These are phyloP conservation scores for Saccostrea cuccullata DNA, from an alignment of 1,140 invertebrate species.

Conservation along the genomic window DNA sequence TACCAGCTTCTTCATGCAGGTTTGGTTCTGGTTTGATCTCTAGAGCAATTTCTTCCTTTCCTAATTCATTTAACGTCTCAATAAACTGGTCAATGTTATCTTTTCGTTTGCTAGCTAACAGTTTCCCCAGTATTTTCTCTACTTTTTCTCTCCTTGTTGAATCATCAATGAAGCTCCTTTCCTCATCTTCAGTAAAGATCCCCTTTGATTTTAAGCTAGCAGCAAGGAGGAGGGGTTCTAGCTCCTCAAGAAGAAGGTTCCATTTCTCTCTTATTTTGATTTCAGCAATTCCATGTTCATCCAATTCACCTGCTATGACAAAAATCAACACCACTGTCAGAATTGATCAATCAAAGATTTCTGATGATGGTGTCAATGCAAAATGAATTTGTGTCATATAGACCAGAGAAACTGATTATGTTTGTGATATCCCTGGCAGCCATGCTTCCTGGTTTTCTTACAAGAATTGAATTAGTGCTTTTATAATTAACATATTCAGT, in stretches of 20 bases:
- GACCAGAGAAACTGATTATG: no score
- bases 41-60: background rate
- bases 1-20: constrained; percentile 13
- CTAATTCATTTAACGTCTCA: background rate
- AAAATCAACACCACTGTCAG: background rate
- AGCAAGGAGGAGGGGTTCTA: background rate
- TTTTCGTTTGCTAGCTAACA: background rate
- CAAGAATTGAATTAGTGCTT: no score
- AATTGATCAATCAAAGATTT: no score
- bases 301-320: background rate
- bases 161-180: background rate
- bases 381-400: no score
- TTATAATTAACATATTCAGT: no score
- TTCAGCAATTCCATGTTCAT: background rate
- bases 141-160: constrained; percentile 20
- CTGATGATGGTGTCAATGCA: no score
- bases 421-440: no score
- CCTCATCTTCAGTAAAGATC: background rate
- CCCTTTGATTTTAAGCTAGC: background rate
- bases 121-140: background rate
- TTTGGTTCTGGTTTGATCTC: background rate
- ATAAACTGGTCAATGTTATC: background rate
- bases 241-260: background rate
- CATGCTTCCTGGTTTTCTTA: no score
- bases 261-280: constrained; percentile 11